Evolutionary conservation across 92 coral and sea anemone genomes (phyloP).

Genomic region (Epizoanthus fatuus): DNA sequence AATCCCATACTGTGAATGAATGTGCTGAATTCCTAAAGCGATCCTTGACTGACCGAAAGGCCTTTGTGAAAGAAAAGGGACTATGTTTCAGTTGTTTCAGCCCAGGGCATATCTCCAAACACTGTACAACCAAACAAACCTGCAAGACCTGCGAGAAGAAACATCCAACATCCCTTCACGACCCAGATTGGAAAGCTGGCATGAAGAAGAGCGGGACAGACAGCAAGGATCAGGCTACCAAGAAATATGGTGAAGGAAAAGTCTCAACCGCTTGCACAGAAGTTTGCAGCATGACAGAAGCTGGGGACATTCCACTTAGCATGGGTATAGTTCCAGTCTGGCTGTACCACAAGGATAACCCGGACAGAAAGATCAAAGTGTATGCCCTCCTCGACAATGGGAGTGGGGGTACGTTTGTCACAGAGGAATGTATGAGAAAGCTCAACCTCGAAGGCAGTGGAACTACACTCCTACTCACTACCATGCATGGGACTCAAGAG

Average conservation of each 20-base stretch:
- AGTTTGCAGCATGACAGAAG: too few species aligned
- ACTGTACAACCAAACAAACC: slow-evolving; percentile 24
- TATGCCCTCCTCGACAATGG: slow-evolving; percentile 4
- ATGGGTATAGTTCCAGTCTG: slow-evolving; percentile 77
- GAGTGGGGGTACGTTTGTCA: slow-evolving; percentile 23
- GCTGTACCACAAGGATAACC: slow-evolving; percentile 64
- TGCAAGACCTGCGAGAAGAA: too few species aligned
- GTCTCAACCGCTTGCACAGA: slow-evolving; percentile 13
- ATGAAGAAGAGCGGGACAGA: slow-evolving; percentile 7
- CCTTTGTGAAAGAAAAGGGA: slow-evolving; percentile 60
- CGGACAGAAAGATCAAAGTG: slow-evolving; percentile 56
- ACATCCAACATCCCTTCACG: slow-evolving; percentile 29
- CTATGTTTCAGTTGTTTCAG: slow-evolving; percentile 65
- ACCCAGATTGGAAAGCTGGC: slow-evolving; percentile 53
- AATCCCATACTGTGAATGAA: slow-evolving; percentile 50
- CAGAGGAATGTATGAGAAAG: slow-evolving; percentile 45
- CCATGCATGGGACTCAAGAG: slow-evolving; percentile 32
- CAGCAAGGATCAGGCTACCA: not conserved
- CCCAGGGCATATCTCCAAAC: slow-evolving; percentile 66
- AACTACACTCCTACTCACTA: slow-evolving; percentile 51
- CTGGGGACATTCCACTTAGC: slow-evolving; percentile 61
- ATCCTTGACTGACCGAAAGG: too few species aligned
- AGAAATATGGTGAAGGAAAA: slow-evolving; percentile 14
- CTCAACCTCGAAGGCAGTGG: slow-evolving; percentile 63
- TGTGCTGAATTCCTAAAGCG: too few species aligned